phyloP scores from a whole-genome alignment of 2,797 vertebrate species.

The Iguana delicatissima region DNA sequence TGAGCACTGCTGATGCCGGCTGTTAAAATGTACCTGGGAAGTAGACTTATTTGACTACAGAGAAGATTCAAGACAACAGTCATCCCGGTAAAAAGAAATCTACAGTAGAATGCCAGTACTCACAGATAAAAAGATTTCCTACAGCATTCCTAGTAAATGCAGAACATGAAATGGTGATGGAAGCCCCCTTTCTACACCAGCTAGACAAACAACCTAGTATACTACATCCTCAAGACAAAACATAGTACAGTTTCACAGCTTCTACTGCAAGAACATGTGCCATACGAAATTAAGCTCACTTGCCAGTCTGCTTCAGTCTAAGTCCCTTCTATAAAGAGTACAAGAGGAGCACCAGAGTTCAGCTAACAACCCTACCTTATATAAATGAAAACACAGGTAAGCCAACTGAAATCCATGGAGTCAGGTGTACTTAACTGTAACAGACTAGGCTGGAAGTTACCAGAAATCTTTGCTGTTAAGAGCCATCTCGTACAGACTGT shows the following conservation, averaged over 20 bases:
- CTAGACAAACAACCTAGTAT: not conserved
- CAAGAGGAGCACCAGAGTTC: not conserved
- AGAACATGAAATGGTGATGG: constrained; percentile 6
- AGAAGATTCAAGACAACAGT: not conserved
- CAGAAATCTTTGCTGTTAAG: not conserved
- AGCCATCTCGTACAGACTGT: not conserved
- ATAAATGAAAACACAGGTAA: not conserved
- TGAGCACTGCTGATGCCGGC: not conserved
- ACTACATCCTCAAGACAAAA: not conserved
- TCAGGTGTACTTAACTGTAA: not conserved
- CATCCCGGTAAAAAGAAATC: not conserved
- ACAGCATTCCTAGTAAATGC: not conserved
- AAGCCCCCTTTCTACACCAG: not conserved
- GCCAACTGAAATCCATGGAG: not conserved
- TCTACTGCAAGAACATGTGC: not conserved
- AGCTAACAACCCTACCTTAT: not conserved
- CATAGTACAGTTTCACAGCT: not conserved
- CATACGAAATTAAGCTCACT: not conserved
- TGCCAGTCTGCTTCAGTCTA: no score
- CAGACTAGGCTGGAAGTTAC: not conserved
- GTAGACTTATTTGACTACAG: not conserved
- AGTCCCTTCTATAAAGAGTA: not conserved
- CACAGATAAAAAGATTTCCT: not conserved
- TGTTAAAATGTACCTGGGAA: not conserved
- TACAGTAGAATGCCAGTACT: not conserved